Evolutionary conservation across 2,113 vertebrate genomes (phyloP), one percentile per base, ranked within the genome.

Genomic region (Tragelaphus buxtoni): DNA sequence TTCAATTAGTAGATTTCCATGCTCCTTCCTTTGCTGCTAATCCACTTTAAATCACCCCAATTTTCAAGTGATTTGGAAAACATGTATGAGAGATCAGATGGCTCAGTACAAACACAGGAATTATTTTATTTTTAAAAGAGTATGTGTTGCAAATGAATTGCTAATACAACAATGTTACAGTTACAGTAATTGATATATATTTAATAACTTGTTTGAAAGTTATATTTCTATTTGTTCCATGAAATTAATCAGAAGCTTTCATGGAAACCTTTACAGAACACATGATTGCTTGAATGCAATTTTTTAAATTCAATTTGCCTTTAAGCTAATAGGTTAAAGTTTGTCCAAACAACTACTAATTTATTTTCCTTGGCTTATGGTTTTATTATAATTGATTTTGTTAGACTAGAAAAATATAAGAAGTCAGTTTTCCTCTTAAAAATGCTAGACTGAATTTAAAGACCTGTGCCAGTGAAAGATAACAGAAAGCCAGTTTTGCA

Each of bases 181-280:
- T 61, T 39, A 65, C 13, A 88, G 35, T 35, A 63, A 84, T 80
- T 55, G 22, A 60, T 39, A 85, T 74, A 42, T 53, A 90, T 87
- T 94, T 90, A 90, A 72, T 80, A 92, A 94, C 16, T 58, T 96
- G 10, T 72, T 90, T 83, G 51, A 84, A 90, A 42, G 53, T 13
- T 20, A 7, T 77, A 94, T 88, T 92, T 81, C 72, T 92, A 22
- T 82, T 94, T 85, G 20, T 96, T 81, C 42, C 35, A 53, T 86
- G n/a, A 97, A 92, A 94, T 96, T 88, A 72, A 88, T 81, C 77
- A 94, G 77, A 93, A 69, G 39, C 47, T 60, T 87, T 94, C 42
- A 76, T 60, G 56, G 77, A 95, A 96, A 96, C 0, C 26, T 91
- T 72, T 77, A 88, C 6, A 2, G 69, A 69, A 86, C 65, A 53